Conservation (phyloP, 2,113 vertebrate genomes). For the Sceloporus tristichus region DNA sequence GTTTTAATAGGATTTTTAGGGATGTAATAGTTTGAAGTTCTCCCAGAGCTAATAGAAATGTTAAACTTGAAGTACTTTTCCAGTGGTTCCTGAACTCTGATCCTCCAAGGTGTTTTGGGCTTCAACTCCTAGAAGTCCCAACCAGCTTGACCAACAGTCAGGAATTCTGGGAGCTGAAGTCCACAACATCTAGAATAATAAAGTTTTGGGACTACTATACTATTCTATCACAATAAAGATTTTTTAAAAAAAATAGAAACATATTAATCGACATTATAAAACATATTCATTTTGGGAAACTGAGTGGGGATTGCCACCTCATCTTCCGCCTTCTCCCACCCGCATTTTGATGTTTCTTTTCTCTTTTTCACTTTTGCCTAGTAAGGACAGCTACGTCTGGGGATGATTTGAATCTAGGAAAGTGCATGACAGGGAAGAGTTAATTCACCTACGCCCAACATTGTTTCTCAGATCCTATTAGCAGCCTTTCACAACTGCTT, state of each 20-base stretch:
- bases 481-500: neutral
- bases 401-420: neutral
- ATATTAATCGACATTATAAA: neutral
- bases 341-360: neutral
- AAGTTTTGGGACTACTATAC: too few species aligned
- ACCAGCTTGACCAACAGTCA: too few species aligned
- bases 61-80: neutral
- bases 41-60: neutral
- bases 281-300: neutral
- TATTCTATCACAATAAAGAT: neutral
- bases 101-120: too few species aligned
- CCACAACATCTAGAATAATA: too few species aligned
- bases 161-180: too few species aligned
- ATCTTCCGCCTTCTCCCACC: neutral
- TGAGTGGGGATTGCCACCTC: neutral
- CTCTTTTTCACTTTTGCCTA: neutral
- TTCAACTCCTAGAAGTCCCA: too few species aligned
- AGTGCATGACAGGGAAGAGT: neutral
- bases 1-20: neutral
- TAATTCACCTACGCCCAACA: neutral
- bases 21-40: neutral
- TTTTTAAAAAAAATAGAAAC: neutral
- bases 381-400: neutral
- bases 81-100: too few species aligned
- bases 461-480: neutral